Evolutionary conservation across 2,797 vertebrate species (phyloP), one percentile per base, ranked within the genome.

Genomic region (Xenops minutus): DNA sequence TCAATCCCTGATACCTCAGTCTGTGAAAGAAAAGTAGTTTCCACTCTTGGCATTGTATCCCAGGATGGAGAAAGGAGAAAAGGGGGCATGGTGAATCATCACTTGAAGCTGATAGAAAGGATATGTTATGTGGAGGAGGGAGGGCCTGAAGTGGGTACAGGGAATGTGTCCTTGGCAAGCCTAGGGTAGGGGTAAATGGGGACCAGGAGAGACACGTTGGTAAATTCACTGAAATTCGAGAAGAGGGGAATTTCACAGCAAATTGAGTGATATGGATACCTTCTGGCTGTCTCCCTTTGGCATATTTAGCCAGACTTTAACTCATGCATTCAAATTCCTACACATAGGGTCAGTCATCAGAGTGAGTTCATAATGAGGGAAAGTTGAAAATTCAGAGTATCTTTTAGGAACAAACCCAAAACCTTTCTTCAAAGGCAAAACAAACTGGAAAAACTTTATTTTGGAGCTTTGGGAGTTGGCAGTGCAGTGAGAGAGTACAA

Each of bases 21-120:
- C 29, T 78, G 14, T 54, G 29, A 64, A 83, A 71, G 26, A 58
- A 74, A 81, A 88, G 6, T 8, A 34, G 21, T 71, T 78, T 14
- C 24, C 54, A 72, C 29, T 62, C 23, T 62, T 76, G 26, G 12
- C 10, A 21, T 64, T 51, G 9, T 63, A 29, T 86, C 7, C 24
- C 21, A 55, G 36, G 52, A 73, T 0, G 69, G 55, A 77, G 48
- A 90, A 85, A 80, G 30, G 29, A 74, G 61, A 55, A 74, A 85
- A 88, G 41, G 8, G 67, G 10, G 4, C 0, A 0, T 59, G 61
- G 54, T 37, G 39, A 59, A 4, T 21, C 9, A 16, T 11, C 13
- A 19, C 51, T 21, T 82, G 49, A 37, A 81, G 24, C 10, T 69
- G 43, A 41, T 16, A 30, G 55, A 71, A 76, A 17, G 32, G 23